Conservation (phyloP, 2,888 invertebrate genomes). For the Drosophila atroscutellata region DNA sequence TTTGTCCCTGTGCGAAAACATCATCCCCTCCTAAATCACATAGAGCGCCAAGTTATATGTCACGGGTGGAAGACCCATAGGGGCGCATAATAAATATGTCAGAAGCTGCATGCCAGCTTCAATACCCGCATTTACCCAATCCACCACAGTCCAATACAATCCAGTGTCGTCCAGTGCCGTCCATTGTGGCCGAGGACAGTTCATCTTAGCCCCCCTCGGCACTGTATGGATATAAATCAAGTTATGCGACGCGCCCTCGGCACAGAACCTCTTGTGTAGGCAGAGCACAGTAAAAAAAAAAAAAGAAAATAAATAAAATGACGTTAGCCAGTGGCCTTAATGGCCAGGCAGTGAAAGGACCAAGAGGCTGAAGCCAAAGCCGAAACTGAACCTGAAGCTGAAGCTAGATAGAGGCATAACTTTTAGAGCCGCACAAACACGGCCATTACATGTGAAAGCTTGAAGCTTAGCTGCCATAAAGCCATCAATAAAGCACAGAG, state of each 20-base stretch:
- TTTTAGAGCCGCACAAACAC: constrained; percentile 70
- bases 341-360: constrained; percentile 15
- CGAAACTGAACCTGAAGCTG: constrained; percentile 6
- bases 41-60: constrained; percentile 7
- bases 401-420: constrained; percentile 57
- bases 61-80: background rate
- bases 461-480: constrained; percentile 54
- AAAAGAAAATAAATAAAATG: constrained; percentile 35
- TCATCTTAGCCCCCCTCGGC: constrained; percentile 12
- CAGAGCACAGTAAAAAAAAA: background rate
- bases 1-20: background rate
- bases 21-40: constrained; percentile 14
- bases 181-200: constrained; percentile 1
- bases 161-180: constrained; percentile 10
- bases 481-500: constrained; percentile 73
- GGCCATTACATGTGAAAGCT: constrained; percentile 75
- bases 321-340: constrained; percentile 36
- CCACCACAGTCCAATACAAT: constrained; percentile 4
- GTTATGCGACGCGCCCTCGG: constrained; percentile 48
- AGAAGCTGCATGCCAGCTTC: constrained; percentile 26
- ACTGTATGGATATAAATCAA: constrained; percentile 45
- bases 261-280: constrained; percentile 15
- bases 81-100: constrained; percentile 39
- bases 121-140: constrained; percentile 28
- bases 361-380: constrained; percentile 2